Evolutionary conservation across 2,113 vertebrate species (phyloP).

Genomic region (Myodes glareolus): DNA sequence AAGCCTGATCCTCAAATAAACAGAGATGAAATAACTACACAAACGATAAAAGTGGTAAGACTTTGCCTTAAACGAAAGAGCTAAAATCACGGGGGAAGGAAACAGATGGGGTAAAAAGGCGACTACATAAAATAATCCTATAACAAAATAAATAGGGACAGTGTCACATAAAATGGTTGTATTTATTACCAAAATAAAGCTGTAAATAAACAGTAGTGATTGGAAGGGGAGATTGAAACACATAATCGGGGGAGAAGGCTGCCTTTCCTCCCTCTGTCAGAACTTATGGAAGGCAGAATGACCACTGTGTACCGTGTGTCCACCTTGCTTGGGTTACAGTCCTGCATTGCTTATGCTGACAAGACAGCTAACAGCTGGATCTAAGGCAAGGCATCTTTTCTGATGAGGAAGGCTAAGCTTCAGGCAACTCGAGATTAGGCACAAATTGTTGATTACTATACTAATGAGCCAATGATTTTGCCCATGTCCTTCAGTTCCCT

Average conservation of each 20-base stretch:
- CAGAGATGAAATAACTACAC: background rate
- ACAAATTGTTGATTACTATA: background rate
- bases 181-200: background rate
- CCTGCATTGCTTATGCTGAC: background rate
- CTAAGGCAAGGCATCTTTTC: background rate
- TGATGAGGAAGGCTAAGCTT: background rate
- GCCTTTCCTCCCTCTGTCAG: too few species aligned
- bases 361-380: background rate
- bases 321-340: background rate
- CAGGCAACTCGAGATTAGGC: background rate
- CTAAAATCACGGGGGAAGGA: background rate
- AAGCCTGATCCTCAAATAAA: slow-evolving; percentile 33
- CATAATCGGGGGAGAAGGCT: background rate
- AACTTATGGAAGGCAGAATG: background rate
- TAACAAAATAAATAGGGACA: background rate
- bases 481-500: background rate
- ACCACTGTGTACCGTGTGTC: background rate
- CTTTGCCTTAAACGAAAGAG: background rate
- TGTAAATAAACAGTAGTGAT: background rate
- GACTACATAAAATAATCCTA: background rate
- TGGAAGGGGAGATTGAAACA: background rate
- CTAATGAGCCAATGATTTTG: background rate
- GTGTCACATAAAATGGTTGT: background rate
- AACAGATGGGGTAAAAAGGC: background rate
- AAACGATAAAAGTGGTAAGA: background rate